Base-by-base conservation (phyloP, 2,113 vertebrate species). In the Damaliscus lunatus region DNA sequence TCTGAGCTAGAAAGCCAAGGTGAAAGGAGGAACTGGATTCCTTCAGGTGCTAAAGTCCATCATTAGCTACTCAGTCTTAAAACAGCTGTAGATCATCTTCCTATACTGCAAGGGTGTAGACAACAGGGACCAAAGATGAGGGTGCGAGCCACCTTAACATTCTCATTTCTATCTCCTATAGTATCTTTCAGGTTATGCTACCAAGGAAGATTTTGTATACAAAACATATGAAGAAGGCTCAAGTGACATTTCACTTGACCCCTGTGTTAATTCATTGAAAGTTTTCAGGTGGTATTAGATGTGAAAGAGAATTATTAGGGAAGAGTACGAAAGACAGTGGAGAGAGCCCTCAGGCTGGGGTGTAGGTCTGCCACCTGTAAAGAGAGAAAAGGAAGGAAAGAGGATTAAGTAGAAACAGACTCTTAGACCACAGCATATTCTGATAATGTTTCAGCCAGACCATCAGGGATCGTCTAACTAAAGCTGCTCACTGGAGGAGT, bases 1-100 rank as follows among this genome's bases (percentile, higher is more conserved):
- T 93, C 77, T 93, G 40, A 95, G 67, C 25, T 21, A 92, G 48
- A 96, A 52, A 94, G 16, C 21, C 95, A 94, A 55, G 94, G 43
- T n/a, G 14, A 81, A 31, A 71, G 77, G 5, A 90, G 6, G 29
- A 93, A 29, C 43, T n/a, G 6, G 23, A 48, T 43, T 93, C 12
- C 87, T 91, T 90, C 55, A 53, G 36, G 59, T 6, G 82, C 13
- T 46, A 48, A 57, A 57, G 59, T 83, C 46, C 40, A 40, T 19
- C 46, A 46, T 9, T 8, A 91, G 64, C 11, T 67, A 67, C n/a
- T 31, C 6, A 84, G 33, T 89, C 50, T 29, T 74, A 91, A 88
- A 92, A 88, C 74, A 60, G 48, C 81, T 91, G 5, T 13, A 90
- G 12, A 43, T 67, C 27, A 40, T 50, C 74, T 88, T 33, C 62